These are phyloP conservation scores for Aurelia sp. DNA, from an alignment of 30 jellyfish, hydroid and myxozoan species.

Conservation along the genomic window DNA sequence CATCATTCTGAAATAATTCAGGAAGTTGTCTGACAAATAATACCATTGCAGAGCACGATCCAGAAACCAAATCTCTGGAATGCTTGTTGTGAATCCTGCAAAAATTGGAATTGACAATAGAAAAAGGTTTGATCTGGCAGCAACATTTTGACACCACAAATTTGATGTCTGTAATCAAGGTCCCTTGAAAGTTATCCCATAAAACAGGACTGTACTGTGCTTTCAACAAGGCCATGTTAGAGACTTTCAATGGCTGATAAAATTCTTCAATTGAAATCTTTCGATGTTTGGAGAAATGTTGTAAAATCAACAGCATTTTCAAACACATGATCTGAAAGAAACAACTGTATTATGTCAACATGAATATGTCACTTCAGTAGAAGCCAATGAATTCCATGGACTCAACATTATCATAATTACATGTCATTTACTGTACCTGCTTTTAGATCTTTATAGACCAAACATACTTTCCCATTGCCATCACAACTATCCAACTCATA, in stretches of 20 bases:
- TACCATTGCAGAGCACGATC: conserved; percentile 91
- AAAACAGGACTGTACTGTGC: too few relatives aligned
- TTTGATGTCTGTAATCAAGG: too few relatives aligned
- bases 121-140: too few relatives aligned
- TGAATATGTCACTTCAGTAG: not conserved
- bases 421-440: conserved; percentile 51
- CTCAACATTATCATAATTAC: not conserved
- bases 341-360: too few relatives aligned
- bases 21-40: conserved; percentile 67
- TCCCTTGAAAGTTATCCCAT: too few relatives aligned
- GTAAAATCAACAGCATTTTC: too few relatives aligned
- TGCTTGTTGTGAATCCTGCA: conserved; percentile 63
- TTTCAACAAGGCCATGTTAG: too few relatives aligned
- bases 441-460: conserved; percentile 78
- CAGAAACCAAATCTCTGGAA: conserved; percentile 88
- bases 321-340: too few relatives aligned
- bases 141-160: too few relatives aligned
- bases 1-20: conserved; percentile 82
- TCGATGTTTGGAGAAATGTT: too few relatives aligned
- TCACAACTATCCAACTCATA: conserved; percentile 76
- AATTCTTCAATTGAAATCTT: too few relatives aligned
- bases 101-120: not conserved
- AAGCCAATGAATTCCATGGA: not conserved
- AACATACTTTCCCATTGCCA: conserved; percentile 91
- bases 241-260: too few relatives aligned